phyloP scores from a whole-genome alignment of 1,140 invertebrate genomes.

The Cyclargus thomasi region DNA sequence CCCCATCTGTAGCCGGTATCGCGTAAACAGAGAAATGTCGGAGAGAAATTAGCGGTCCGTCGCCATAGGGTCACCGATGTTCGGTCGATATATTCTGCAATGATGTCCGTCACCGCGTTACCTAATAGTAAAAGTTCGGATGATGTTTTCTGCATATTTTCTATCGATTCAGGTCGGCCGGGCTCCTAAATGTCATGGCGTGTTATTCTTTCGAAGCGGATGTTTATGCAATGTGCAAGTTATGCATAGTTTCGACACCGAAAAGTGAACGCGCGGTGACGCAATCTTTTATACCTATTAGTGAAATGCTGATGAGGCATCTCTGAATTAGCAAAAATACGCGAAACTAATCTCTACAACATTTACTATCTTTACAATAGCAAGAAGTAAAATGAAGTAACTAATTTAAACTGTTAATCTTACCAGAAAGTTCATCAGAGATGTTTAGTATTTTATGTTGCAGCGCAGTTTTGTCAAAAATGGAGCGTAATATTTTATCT shows the following conservation, averaged over 20 bases:
- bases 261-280: constrained; percentile 65
- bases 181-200: constrained; percentile 21
- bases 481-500: no score
- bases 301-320: constrained; percentile 47
- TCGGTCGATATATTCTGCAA: neutral
- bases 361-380: no score
- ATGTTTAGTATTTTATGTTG: no score
- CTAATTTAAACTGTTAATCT: no score
- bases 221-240: constrained; percentile 65
- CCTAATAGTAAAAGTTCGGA: neutral
- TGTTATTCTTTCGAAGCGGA: constrained; percentile 46
- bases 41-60: neutral
- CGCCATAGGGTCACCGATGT: neutral
- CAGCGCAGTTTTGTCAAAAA: no score
- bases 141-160: constrained; percentile 4
- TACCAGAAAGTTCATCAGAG: no score
- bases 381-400: no score
- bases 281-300: constrained; percentile 60
- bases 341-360: neutral
- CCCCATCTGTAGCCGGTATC: neutral
- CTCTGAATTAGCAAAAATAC: constrained; percentile 31
- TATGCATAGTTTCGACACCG: constrained; percentile 61
- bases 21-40: neutral
- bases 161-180: constrained; percentile 7
- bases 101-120: neutral